A percentile compares a stretch with the other conserved stretches of the same genome.
phyloP scores from a whole-genome alignment of 2,888 invertebrate species.

The Odontocerum albicorne region DNA sequence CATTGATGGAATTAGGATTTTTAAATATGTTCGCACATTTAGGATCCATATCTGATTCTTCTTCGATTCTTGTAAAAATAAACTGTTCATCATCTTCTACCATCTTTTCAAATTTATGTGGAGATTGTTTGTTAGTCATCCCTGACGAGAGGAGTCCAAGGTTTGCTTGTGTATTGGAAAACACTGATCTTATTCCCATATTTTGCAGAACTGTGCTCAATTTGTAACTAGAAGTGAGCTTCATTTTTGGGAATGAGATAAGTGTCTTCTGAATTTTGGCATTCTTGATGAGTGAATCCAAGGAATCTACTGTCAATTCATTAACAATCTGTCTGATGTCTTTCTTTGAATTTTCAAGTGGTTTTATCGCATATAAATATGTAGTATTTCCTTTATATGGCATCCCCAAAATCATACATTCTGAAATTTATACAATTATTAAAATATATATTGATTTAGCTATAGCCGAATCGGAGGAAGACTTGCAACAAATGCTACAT shows the following conservation, averaged over 20 bases:
- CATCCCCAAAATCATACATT: conserved; percentile 65
- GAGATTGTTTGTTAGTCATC: conserved; percentile 36
- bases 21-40: conserved; percentile 23
- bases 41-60: not conserved
- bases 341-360: conserved; percentile 49
- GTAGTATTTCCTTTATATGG: conserved; percentile 70
- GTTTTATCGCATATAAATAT: conserved; percentile 68
- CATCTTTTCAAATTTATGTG: conserved; percentile 19
- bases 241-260: conserved; percentile 71
- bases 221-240: conserved; percentile 60
- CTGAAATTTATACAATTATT: conserved; percentile 42
- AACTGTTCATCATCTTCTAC: conserved; percentile 34
- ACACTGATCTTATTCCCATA: conserved; percentile 66
- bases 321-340: conserved; percentile 54
- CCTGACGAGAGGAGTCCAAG: conserved; percentile 65
- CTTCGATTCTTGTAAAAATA: conserved; percentile 38
- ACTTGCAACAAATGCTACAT: no score
- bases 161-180: conserved; percentile 62
- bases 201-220: conserved; percentile 57
- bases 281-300: conserved; percentile 54
- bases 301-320: conserved; percentile 49
- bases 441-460: not conserved
- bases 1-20: conserved; percentile 8
- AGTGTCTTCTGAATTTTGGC: conserved; percentile 55
- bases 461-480: no score